Conservation (phyloP, 2,797 vertebrate species). For the Xenopus petersii region DNA sequence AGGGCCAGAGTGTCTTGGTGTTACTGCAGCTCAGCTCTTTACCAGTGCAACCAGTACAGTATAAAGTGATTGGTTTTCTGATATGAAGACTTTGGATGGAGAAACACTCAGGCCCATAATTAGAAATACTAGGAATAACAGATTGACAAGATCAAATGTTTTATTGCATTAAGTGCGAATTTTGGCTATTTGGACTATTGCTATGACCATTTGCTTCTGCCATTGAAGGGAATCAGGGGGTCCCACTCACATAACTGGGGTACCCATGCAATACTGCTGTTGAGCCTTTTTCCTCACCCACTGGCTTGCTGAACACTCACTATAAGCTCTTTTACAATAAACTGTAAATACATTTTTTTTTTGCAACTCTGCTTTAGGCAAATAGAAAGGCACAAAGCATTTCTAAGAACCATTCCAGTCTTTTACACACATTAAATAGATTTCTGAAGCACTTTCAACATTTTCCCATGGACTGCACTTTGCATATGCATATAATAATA, state of each 20-base stretch:
- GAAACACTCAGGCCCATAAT: background rate
- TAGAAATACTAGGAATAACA: background rate
- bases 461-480: constrained; percentile 59
- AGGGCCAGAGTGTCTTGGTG: no score
- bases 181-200: constrained; percentile 5
- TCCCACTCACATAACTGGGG: background rate
- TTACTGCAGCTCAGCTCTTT: no score
- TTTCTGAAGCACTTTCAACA: constrained; percentile 26
- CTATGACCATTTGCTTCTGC: background rate
- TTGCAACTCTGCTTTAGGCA: constrained; percentile 49
- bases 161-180: background rate
- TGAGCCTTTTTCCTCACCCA: background rate
- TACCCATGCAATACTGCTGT: background rate
- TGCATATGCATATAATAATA: constrained; percentile 65
- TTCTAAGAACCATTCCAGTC: constrained; percentile 62
- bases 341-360: background rate
- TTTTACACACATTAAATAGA: constrained; percentile 51
- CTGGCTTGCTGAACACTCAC: no score
- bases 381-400: constrained; percentile 78
- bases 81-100: no score
- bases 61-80: no score
- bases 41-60: no score
- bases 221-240: background rate
- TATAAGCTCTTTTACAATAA: background rate
- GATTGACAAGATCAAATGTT: background rate